phyloP scores from a whole-genome alignment of 1,140 invertebrate genomes.

The Drosophila rhopaloa region DNA sequence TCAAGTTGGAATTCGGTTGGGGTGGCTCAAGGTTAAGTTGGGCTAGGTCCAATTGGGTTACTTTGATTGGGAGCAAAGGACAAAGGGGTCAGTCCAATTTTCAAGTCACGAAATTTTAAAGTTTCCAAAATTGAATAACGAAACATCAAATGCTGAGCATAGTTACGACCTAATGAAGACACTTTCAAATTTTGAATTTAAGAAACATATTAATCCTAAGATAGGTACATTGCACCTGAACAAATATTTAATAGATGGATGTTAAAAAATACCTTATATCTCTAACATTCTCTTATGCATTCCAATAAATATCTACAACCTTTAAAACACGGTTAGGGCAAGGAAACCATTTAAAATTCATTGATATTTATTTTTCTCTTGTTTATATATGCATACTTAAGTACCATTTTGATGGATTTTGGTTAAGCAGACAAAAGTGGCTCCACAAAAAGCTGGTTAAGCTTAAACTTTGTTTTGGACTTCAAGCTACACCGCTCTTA shows the following conservation, averaged over 20 bases:
- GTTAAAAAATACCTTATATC: not conserved
- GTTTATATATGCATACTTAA: not conserved
- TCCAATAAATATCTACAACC: not conserved
- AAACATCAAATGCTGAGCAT: too few relatives aligned
- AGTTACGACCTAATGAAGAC: too few relatives aligned
- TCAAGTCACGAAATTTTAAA: not conserved
- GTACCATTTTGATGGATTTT: not conserved
- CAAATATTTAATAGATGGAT: too few relatives aligned
- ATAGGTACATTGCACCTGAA: too few relatives aligned
- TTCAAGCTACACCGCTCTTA: constrained; percentile 5
- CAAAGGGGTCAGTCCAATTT: too few relatives aligned
- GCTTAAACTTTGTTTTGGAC: not conserved
- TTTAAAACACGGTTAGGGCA: not conserved
- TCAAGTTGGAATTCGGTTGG: constrained; percentile 3
- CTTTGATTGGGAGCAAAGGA: constrained; percentile 3
- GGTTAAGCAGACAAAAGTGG: not conserved
- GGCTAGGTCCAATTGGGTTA: constrained; percentile 2
- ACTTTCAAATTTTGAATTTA: too few relatives aligned
- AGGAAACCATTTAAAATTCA: not conserved
- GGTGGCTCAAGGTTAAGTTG: constrained; percentile 18
- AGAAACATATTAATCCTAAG: too few relatives aligned
- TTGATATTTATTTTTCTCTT: not conserved
- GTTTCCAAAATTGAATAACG: too few relatives aligned
- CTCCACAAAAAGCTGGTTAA: constrained; percentile 1
- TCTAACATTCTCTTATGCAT: not conserved